Base-by-base conservation (phyloP, 2,888 invertebrate genomes). In the Sinopyrophorus schimmeli region DNA sequence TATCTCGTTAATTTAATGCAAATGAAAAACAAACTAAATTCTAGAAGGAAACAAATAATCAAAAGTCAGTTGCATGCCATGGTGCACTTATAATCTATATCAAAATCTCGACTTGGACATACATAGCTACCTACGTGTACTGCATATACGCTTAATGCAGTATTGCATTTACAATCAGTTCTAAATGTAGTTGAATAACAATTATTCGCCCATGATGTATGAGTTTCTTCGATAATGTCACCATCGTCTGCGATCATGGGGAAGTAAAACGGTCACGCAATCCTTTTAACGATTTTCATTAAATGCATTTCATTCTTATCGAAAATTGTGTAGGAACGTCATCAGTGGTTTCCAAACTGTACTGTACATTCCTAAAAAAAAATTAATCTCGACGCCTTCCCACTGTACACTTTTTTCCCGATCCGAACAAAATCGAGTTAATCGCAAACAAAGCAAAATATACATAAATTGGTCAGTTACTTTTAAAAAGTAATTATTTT, bases 161-260 rank as follows among this genome's bases (percentile, higher is more conserved):
- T 37, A 38, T 21, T 50, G 44, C 50, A 50, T 50, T 50, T 18
- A 44, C 44, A 50, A 40, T 44, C 35, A 39, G 44, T 40, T 44
- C 44, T 44, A 44, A 44, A 44, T 50, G 50, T 44, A 50, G 44
- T 34, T 50, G 40, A 50, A 43, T 50, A 50, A 50, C 58, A 58
- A 61, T 61, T 59, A 61, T 53, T 51, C 54, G 52, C 48, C 53
- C 59, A 58, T 59, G 57, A 62, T 54, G 59, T 58, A 62, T 58
- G 52, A 53, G 54, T 60, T 61, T 56, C 58, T 58, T 50, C 53
- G 56, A 57, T 60, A 57, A 53, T 55, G 58, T 53, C 54, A 51
- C 43, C 34, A 48, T 48, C 43, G 39, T 50, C 38, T 47, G 47
- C 27, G 39, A 43, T 50, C 54, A 47, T 41, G 49, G 24, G n/a